Evolutionary conservation across 2,797 vertebrate genomes (phyloP).

Genomic region (Epinephelus awoara): DNA sequence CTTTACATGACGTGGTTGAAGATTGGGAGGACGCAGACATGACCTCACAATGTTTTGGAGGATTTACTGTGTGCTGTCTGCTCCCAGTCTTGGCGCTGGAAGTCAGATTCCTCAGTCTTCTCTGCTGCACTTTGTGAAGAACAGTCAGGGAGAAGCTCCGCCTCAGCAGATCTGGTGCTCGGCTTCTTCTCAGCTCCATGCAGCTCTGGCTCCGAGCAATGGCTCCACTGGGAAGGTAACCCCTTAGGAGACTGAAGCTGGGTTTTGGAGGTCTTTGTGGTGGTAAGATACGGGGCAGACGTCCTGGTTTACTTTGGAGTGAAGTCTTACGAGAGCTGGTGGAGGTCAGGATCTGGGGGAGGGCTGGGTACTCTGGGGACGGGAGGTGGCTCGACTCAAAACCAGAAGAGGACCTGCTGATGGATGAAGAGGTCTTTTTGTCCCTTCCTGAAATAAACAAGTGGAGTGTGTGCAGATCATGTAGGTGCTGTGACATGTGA

Average conservation of each 20-base stretch:
- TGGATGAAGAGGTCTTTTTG: conserved; percentile 83
- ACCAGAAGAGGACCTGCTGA: conserved; percentile 87
- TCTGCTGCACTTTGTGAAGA: conserved; percentile 79
- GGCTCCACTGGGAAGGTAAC: conserved; percentile 47
- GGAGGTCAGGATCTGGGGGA: conserved; percentile 72
- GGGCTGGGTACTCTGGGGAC: conserved; percentile 81
- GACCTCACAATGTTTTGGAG: conserved; percentile 1
- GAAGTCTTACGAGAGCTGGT: conserved; percentile 69
- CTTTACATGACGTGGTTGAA: background rate
- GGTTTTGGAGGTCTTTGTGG: conserved; percentile 25
- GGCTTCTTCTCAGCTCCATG: conserved; percentile 79
- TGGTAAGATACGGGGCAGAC: conserved; percentile 28
- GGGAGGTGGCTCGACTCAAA: conserved; percentile 86
- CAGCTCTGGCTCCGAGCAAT: conserved; percentile 87
- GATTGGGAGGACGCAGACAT: background rate
- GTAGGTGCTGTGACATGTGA: conserved; percentile 28
- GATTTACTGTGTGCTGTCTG: background rate
- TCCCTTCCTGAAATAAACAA: conserved; percentile 89
- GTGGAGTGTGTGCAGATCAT: conserved; percentile 66
- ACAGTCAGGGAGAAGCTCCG: conserved; percentile 87
- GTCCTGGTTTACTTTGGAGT: conserved; percentile 62
- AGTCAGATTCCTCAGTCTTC: conserved; percentile 29
- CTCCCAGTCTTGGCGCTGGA: background rate
- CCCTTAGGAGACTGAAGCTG: conserved; percentile 49
- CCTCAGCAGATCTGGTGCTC: conserved; percentile 69